Conservation (phyloP, 2,797 vertebrate genomes). For the Mycteria americana region DNA sequence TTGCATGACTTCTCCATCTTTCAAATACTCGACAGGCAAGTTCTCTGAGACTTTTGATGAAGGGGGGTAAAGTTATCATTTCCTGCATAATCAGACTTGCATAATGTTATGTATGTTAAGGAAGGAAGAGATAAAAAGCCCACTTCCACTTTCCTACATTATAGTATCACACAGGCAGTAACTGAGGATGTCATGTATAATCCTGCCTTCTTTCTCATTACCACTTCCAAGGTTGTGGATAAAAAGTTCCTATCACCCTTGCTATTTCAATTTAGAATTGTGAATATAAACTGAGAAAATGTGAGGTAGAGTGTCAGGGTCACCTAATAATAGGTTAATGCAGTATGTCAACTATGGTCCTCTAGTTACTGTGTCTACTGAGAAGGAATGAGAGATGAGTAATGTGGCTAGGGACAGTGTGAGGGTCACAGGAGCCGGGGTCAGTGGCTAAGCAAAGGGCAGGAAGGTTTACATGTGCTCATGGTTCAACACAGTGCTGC, state of each 20-base stretch:
- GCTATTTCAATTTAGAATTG: not conserved
- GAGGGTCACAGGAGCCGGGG: not conserved
- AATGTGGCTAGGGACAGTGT: not conserved
- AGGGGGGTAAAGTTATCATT: not conserved
- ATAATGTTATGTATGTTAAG: not conserved
- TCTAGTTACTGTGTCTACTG: not conserved
- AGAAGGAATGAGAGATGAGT: not conserved
- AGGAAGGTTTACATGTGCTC: not conserved
- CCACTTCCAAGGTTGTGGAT: not conserved
- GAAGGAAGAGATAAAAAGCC: not conserved
- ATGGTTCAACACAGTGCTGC: not conserved
- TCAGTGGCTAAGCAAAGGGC: not conserved
- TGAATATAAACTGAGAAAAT: not conserved
- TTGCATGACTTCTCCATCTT: not conserved
- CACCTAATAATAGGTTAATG: slow-evolving; percentile 20
- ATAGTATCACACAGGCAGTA: not conserved
- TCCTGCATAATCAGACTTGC: not conserved
- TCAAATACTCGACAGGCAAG: not conserved
- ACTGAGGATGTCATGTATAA: not conserved
- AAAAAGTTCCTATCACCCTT: not conserved
- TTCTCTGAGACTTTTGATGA: not conserved
- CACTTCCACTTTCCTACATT: not conserved
- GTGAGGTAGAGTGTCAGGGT: not conserved
- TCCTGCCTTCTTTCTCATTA: not conserved
- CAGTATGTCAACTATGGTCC: not conserved